Evolutionary conservation across 2,797 vertebrate species (phyloP).

Genomic region (Cyclopterus lumpus): DNA sequence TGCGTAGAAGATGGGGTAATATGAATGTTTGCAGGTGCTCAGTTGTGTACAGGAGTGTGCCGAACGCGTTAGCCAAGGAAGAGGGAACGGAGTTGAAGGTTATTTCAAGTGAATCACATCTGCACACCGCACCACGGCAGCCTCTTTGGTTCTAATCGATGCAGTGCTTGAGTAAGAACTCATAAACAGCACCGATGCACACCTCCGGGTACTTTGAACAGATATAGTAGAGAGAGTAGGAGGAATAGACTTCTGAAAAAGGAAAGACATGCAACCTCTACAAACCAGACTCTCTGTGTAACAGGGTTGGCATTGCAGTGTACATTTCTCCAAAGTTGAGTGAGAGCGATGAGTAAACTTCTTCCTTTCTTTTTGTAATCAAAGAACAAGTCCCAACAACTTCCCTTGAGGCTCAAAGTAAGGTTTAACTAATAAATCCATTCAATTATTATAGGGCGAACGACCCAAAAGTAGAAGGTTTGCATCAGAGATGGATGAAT

Average conservation of each 20-base stretch:
- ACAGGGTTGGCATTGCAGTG: slow-evolving; percentile 15
- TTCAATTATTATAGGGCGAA: slow-evolving; percentile 22
- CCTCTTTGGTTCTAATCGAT: slow-evolving; percentile 45
- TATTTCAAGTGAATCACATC: slow-evolving; percentile 29
- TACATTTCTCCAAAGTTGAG: slow-evolving; percentile 11
- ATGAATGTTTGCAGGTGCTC: slow-evolving; percentile 1
- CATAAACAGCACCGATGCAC: slow-evolving; percentile 46
- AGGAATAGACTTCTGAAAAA: slow-evolving; percentile 59
- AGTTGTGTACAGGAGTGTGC: neutral
- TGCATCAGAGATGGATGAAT: slow-evolving; percentile 33
- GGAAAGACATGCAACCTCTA: slow-evolving; percentile 37
- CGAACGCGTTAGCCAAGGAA: slow-evolving; percentile 1
- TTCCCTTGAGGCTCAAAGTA: slow-evolving; percentile 13
- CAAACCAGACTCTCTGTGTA: slow-evolving; percentile 12
- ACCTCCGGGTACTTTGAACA: slow-evolving; percentile 65
- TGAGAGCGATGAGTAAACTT: neutral
- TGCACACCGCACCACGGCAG: slow-evolving; percentile 9
- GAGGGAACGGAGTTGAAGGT: neutral
- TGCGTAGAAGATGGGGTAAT: slow-evolving; percentile 25
- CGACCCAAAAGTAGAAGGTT: slow-evolving; percentile 18
- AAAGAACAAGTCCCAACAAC: slow-evolving; percentile 17
- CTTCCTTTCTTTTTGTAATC: slow-evolving; percentile 13
- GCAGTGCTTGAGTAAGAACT: slow-evolving; percentile 26
- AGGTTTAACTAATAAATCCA: slow-evolving; percentile 29
- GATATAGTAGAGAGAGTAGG: slow-evolving; percentile 63